Evolutionary conservation across 2,113 vertebrate species (phyloP).

Genomic region (Lampris megalopsis): DNA sequence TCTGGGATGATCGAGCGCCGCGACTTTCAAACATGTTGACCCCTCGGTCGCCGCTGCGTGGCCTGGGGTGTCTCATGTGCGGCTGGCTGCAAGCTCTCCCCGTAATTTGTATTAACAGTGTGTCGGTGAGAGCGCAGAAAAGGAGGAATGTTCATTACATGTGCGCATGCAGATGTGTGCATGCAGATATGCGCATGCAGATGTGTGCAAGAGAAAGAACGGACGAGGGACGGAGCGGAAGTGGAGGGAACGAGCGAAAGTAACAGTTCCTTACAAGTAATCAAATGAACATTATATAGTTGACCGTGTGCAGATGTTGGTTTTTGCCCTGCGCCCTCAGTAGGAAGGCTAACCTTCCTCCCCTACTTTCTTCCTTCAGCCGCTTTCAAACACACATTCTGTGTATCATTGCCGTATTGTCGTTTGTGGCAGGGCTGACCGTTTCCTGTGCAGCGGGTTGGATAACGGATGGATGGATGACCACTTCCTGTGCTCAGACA

Average conservation of each 20-base stretch:
- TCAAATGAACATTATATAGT: too few species aligned
- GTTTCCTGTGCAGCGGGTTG: too few species aligned
- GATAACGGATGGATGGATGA: too few species aligned
- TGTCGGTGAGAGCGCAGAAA: slow-evolving; percentile 49
- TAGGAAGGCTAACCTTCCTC: too few species aligned
- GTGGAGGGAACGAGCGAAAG: slow-evolving; percentile 12
- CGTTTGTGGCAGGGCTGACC: too few species aligned
- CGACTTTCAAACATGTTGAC: neutral
- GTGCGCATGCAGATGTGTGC: neutral
- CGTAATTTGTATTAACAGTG: slow-evolving; percentile 60
- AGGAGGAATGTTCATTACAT: slow-evolving; percentile 36
- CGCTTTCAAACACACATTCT: too few species aligned
- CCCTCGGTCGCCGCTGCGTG: slow-evolving; percentile 37
- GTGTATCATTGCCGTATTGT: too few species aligned
- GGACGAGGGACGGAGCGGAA: slow-evolving; percentile 1
- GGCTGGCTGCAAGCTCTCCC: slow-evolving; percentile 35
- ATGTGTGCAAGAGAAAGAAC: slow-evolving; percentile 16
- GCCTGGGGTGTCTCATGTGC: slow-evolving; percentile 42
- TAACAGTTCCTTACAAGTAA: neutral
- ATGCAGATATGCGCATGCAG: slow-evolving; percentile 8
- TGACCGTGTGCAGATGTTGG: too few species aligned
- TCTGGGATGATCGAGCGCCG: too few species aligned
- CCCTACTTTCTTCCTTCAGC: too few species aligned
- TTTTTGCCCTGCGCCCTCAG: too few species aligned
- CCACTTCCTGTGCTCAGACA: too few species aligned